phyloP scores from a whole-genome alignment of 2,113 vertebrate species.

The Trichomycterus rosablanca region DNA sequence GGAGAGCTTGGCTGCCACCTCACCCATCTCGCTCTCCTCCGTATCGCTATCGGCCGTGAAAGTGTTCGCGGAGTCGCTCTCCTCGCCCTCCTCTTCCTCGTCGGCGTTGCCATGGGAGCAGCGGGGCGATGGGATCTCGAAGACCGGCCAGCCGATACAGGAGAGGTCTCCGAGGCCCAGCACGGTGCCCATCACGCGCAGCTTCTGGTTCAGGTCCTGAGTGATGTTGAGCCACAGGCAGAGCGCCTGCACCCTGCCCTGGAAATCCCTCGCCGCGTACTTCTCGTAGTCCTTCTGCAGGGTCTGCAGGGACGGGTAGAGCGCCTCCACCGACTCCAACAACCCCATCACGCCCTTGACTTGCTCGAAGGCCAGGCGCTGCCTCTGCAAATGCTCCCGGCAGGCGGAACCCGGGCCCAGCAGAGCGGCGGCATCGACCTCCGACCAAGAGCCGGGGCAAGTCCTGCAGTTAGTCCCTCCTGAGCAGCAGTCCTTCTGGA shows the following conservation, averaged over 20 bases:
- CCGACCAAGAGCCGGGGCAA: conserved; percentile 46
- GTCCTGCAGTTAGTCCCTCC: conserved; percentile 63
- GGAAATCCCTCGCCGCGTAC: conserved; percentile 92
- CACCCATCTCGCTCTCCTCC: conserved; percentile 57
- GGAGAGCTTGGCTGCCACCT: conserved; percentile 40
- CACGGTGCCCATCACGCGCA: conserved; percentile 96
- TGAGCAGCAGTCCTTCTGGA: conserved; percentile 41
- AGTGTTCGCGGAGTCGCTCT: conserved; percentile 71
- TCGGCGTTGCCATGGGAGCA: conserved; percentile 76
- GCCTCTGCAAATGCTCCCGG: conserved; percentile 85
- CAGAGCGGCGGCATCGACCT: conserved; percentile 61
- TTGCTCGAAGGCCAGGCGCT: conserved; percentile 90
- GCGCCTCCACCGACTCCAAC: conserved; percentile 92
- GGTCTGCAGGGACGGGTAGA: conserved; percentile 94
- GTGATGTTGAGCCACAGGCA: conserved; percentile 98
- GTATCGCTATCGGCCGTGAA: conserved; percentile 79
- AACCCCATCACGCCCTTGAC: conserved; percentile 93
- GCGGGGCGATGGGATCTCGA: conserved; percentile 93
- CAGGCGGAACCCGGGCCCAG: conserved; percentile 67
- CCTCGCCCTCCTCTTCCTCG: conserved; percentile 65
- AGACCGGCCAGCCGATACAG: conserved; percentile 96
- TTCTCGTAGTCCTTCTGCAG: conserved; percentile 95
- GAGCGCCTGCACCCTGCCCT: conserved; percentile 98
- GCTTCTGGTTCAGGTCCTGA: conserved; percentile 96
- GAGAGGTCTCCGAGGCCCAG: conserved; percentile 89